These are phyloP conservation scores for Sebastes schlegelii DNA, from an alignment of 2,113 vertebrate species.

Conservation along the genomic window DNA sequence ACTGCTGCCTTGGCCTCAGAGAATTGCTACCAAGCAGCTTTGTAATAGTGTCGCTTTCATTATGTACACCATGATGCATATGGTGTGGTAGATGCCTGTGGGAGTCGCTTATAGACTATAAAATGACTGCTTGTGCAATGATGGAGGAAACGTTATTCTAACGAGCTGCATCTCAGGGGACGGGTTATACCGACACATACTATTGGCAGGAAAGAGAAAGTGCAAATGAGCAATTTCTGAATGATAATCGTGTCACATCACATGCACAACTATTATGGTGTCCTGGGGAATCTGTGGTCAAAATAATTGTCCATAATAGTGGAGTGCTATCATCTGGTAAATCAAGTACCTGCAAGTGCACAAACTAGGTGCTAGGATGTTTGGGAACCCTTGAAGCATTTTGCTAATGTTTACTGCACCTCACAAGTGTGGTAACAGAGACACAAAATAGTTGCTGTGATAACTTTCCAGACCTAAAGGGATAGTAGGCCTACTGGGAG, in stretches of 20 bases:
- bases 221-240: background rate
- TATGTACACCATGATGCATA: background rate
- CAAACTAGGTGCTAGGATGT: background rate
- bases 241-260: conserved; percentile 5
- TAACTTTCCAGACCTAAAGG: background rate
- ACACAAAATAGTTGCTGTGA: background rate
- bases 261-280: background rate
- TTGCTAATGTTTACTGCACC: background rate
- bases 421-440: too few species aligned
- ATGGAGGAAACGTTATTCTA: background rate
- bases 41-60: background rate
- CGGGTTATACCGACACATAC: background rate
- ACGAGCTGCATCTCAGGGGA: background rate
- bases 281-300: background rate
- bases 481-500: background rate
- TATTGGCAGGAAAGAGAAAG: background rate
- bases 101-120: background rate
- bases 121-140: background rate
- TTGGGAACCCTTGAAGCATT: background rate
- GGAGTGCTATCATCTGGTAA: background rate
- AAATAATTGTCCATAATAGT: background rate
- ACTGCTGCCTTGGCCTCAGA: conserved; percentile 15
- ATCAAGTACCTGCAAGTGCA: background rate
- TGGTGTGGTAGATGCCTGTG: background rate
- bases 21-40: background rate